Percentiles rank a stretch among this genome's conserved stretches.
Evolutionary conservation across 2,113 vertebrate genomes (phyloP).

Genomic region (Haplochromis vanheusdeni): DNA sequence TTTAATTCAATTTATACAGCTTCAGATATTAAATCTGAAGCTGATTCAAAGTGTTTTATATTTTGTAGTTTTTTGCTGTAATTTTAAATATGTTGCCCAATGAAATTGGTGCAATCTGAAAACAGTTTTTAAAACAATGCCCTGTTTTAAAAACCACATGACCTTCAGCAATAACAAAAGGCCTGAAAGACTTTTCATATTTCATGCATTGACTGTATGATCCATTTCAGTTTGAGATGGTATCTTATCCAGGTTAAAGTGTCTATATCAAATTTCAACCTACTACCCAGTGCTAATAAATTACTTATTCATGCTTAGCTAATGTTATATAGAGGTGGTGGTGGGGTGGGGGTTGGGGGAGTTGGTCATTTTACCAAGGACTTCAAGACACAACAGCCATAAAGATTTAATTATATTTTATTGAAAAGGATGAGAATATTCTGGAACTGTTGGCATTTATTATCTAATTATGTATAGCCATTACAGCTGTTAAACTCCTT

Average conservation of each 20-base stretch:
- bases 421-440: background rate
- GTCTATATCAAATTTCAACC: background rate
- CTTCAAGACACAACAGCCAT: background rate
- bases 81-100: background rate
- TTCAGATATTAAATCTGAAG: background rate
- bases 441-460: background rate
- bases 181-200: background rate
- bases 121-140: background rate
- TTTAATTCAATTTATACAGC: background rate
- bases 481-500: background rate
- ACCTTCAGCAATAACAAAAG: background rate
- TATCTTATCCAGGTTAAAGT: too few relatives aligned
- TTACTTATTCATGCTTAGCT: background rate
- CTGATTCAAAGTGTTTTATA: background rate
- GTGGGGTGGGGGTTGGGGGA: background rate
- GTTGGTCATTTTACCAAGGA: background rate
- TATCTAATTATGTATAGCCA: background rate
- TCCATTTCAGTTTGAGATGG: background rate
- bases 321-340: background rate
- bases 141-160: background rate
- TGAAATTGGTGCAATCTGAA: background rate
- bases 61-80: background rate
- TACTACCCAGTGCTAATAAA: background rate
- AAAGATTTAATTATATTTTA: background rate
- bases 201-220: background rate